Percentiles rank a stretch among this genome's conserved stretches.
These are phyloP conservation scores for Trinectes maculatus DNA, from an alignment of 2,113 vertebrate genomes.

Conservation along the genomic window DNA sequence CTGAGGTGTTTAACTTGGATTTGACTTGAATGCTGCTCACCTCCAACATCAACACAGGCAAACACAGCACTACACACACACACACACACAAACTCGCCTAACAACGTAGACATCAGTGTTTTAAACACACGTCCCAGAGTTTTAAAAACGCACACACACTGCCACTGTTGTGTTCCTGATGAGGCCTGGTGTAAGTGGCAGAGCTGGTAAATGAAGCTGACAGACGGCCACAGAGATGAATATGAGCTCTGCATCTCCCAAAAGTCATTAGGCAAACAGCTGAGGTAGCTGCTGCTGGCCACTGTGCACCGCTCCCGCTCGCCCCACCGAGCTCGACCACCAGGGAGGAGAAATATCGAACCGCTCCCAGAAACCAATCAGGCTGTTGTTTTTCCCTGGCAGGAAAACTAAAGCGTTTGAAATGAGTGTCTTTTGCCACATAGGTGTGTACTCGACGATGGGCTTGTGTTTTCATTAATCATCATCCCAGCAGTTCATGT, in stretches of 20 bases:
- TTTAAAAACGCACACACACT: slow-evolving; percentile 34
- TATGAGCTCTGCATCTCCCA: slow-evolving; percentile 64
- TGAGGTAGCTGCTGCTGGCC: slow-evolving; percentile 68
- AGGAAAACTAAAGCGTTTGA: slow-evolving; percentile 49
- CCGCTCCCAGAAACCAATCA: slow-evolving; percentile 60
- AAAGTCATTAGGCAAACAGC: slow-evolving; percentile 77
- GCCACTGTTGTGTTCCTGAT: slow-evolving; percentile 26
- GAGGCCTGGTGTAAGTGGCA: slow-evolving; percentile 44
- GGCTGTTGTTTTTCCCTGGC: slow-evolving; percentile 29
- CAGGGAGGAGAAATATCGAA: slow-evolving; percentile 57
- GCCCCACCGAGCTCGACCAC: slow-evolving; percentile 40
- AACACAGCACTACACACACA: slow-evolving; percentile 8
- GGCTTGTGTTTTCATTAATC: slow-evolving; percentile 1
- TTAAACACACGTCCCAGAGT: slow-evolving; percentile 37
- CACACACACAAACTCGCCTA: slow-evolving; percentile 5
- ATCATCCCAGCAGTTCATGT: background rate
- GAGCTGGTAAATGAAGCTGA: slow-evolving; percentile 58
- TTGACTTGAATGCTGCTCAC: slow-evolving; percentile 47
- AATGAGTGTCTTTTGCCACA: slow-evolving; percentile 30
- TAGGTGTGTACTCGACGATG: slow-evolving; percentile 11
- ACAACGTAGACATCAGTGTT: slow-evolving; percentile 8
- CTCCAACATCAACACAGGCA: slow-evolving; percentile 44
- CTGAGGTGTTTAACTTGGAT: slow-evolving; percentile 63
- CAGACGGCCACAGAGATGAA: slow-evolving; percentile 70
- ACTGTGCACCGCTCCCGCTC: slow-evolving; percentile 39